Conservation (phyloP, 2,113 vertebrate genomes). For the Thalassarche chlororhynchos region DNA sequence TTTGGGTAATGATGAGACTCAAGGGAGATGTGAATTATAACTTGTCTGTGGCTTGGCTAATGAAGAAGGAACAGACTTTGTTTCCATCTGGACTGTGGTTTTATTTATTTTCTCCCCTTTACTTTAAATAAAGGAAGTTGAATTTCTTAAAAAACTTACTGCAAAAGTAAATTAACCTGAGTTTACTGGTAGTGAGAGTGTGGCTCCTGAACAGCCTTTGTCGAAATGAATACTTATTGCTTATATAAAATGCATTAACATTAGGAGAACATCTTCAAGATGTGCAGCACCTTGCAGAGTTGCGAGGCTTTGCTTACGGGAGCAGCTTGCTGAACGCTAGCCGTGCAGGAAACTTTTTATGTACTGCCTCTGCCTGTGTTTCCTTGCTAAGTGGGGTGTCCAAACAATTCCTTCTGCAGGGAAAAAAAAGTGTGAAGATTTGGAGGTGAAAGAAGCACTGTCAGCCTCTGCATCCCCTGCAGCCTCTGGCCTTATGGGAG, state of each 20-base stretch:
- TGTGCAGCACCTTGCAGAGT: background rate
- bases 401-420: background rate
- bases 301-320: background rate
- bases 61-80: conserved; percentile 27
- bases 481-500: background rate
- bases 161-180: background rate
- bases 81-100: conserved; percentile 57
- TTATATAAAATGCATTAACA: background rate
- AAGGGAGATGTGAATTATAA: conserved; percentile 30
- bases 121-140: conserved; percentile 2
- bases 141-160: background rate
- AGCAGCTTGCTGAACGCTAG: background rate
- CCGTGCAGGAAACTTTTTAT: background rate
- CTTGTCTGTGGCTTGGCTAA: conserved; percentile 49
- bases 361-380: accelerated
- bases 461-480: background rate
- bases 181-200: background rate
- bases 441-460: background rate
- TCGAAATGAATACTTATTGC: background rate
- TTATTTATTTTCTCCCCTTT: conserved; percentile 31
- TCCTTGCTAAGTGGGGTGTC: background rate
- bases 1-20: conserved; percentile 32
- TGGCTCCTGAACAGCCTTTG: background rate
- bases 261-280: background rate
- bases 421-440: background rate